Base-by-base conservation (phyloP, 1,140 invertebrate species). In the Zaprionus ghesquierei region DNA sequence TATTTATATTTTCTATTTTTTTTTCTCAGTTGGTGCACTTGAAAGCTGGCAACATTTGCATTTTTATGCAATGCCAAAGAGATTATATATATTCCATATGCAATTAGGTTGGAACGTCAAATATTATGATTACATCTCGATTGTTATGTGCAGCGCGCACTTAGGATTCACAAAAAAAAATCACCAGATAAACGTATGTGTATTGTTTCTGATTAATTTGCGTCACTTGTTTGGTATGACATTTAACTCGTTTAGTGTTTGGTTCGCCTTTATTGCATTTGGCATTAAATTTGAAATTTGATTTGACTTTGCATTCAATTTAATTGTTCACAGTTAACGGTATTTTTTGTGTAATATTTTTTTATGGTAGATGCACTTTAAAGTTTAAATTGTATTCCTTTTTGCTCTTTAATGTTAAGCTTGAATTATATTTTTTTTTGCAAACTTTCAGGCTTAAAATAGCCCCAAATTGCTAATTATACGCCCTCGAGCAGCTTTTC, bases 1-100 rank as follows among this genome's bases (percentile, higher is more conserved):
- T 46, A 55, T 62, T 33, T 55, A 25, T 71, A n/a, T n/a, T n/a
- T n/a, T n/a, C n/a, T n/a, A n/a, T n/a, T n/a, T n/a, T n/a, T n/a
- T n/a, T n/a, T n/a, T n/a, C 70, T 79, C 46, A 75, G 58, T 69
- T 68, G 68, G 75, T 65, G 62, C 58, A 20, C 41, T 46, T 29
- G 44, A 22, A 59, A 27, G 27, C 64, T 69, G 64, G 20, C 29
- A 58, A 8, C 5, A 58, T 61, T 61, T 69, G 31, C 51, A 55
- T 54, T n/a, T 18, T 35, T 31, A 25, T 66, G 25, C 66, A 25
- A 3, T 38, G 49, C 41, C 35, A 54, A n/a, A 59, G 18, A 53
- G 44, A 50, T 38, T 35, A 56, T 44, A n/a, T 46, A 22, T 65
- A 41, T 41, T 50, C 35, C 58, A 25, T n/a, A 25, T 41, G 5